Base-by-base conservation (phyloP, 2,888 invertebrate genomes). In the Polylopha cassiicola region DNA sequence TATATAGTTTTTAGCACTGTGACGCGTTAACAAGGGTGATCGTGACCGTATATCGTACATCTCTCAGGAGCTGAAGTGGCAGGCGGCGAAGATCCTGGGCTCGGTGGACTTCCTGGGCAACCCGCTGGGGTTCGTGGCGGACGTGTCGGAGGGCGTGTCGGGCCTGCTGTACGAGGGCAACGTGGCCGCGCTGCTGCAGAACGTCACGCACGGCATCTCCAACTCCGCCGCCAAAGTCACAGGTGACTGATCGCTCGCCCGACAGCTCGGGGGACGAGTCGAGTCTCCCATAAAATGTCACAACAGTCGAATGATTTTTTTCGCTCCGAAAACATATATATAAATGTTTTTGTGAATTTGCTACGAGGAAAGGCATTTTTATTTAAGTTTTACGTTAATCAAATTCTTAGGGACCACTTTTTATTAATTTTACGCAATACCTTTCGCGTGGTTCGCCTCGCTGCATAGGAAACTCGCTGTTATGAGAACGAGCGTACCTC, bases 21-120 rank as follows among this genome's bases (percentile, higher is more conserved):
- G 4, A 1, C 14, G 8, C 14, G 27, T 13, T 1, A 6, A 27
- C 14, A 4, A 23, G 7, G 7, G 2, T 3, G 3, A n/a, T 2
- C 18, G 3, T 4, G 7, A 10, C 4, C 5, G 23, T 2, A n/a
- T 16, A 6, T 23, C 6, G 16, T 20, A 3, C 1, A 7, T 2
- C 1, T 10, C 52, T 9, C 62, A 94, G 90, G 95, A 97, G 75
- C 73, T 99, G 31, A 93, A 94, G 66, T 95, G 97, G 90, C 98
- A 99, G 79, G 97, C 98, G 3, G 95, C 95, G 3, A 93, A 94
- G 53, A 98, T 99, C 62, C 82, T 99, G 39, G 98, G 97, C 2
- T 96, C 98, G 0, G 95, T 98, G 11, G 99, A 99, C 79, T 98
- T 99, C 73, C 89, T 99, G 31, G 99, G 99, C 21, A 99, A 98